Conservation (phyloP, 2,113 vertebrate species). For the Myodes glareolus region DNA sequence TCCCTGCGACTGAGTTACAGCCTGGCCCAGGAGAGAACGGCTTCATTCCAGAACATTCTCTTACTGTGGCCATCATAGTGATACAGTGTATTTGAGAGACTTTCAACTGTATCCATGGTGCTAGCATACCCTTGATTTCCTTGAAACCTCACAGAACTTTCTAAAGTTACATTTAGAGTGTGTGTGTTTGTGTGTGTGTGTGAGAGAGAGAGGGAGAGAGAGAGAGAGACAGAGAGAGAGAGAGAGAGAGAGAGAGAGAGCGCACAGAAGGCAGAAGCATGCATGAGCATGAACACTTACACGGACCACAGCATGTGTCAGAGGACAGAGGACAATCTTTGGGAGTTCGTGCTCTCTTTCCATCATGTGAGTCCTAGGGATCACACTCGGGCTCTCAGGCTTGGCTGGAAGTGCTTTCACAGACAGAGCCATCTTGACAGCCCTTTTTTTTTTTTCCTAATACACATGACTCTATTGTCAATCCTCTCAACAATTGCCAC, state of each 20-base stretch:
- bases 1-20: constrained; percentile 52
- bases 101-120: constrained; percentile 38
- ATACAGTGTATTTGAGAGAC: constrained; percentile 40
- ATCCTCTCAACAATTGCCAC: not conserved
- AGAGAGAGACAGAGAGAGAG: too few species aligned
- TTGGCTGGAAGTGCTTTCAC: not conserved
- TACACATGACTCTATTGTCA: not conserved
- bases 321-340: not conserved
- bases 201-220: too few species aligned
- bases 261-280: not conserved
- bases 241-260: too few species aligned
- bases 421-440: not conserved
- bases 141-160: not conserved
- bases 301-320: not conserved
- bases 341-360: not conserved
- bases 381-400: not conserved
- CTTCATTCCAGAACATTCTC: constrained; percentile 54
- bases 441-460: not conserved
- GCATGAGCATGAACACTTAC: not conserved
- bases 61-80: constrained; percentile 14
- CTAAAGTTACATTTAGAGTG: not conserved
- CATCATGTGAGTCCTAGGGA: not conserved
- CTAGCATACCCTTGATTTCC: constrained; percentile 14
- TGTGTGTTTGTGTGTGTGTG: not conserved
- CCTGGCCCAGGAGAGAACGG: constrained; percentile 15